These are phyloP conservation scores for Molossus alvarezi DNA, from an alignment of 2,797 vertebrate genomes.

Conservation along the genomic window DNA sequence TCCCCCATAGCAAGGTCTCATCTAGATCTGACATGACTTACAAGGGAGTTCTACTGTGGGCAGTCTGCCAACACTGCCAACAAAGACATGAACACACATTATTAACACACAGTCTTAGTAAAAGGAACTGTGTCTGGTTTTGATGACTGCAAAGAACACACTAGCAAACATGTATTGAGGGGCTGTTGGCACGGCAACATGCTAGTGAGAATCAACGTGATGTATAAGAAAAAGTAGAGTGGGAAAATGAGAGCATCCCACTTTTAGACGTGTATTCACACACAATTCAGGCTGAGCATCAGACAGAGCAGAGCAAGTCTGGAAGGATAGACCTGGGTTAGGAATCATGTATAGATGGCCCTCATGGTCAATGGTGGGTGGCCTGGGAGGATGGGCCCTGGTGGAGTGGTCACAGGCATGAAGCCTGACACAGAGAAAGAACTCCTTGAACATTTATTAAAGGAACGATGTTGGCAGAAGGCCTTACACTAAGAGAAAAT, in stretches of 20 bases:
- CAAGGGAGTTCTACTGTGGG: not conserved
- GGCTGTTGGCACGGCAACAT: not conserved
- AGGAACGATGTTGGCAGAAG: not conserved
- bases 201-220: not conserved
- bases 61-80: not conserved
- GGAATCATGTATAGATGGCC: no score
- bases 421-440: not conserved
- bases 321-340: not conserved
- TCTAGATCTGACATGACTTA: not conserved
- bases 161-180: not conserved
- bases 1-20: not conserved
- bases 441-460: not conserved
- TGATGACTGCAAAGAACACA: not conserved
- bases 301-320: not conserved
- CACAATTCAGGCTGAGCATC: not conserved
- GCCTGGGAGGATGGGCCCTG: accelerated
- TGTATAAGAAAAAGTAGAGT: not conserved
- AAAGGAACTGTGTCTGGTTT: not conserved
- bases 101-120: not conserved
- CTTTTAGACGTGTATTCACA: no score
- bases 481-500: not conserved
- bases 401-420: not conserved
- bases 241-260: not conserved
- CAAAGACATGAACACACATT: not conserved
- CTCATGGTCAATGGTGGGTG: not conserved